These are phyloP conservation scores for Pemphredon lugubris DNA, from an alignment of 2,888 invertebrate genomes.

Conservation along the genomic window DNA sequence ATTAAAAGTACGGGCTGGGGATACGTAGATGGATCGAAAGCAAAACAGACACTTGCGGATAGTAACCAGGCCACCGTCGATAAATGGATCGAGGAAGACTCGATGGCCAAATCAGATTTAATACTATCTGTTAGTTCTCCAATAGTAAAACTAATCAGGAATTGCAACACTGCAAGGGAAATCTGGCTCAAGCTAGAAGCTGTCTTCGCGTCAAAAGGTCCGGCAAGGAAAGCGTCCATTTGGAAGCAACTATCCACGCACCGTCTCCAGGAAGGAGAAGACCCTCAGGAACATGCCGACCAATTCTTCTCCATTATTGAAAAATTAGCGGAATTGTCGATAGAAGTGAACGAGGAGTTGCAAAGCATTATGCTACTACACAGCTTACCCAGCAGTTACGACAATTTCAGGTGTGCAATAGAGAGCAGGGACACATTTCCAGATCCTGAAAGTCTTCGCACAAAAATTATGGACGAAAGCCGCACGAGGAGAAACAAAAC, in stretches of 20 bases:
- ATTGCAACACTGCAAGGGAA: background rate
- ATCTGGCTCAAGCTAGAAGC: slow-evolving; percentile 1
- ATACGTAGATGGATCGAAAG: no score
- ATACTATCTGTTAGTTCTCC: background rate
- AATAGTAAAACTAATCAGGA: slow-evolving; percentile 2
- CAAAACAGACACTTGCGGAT: no score
- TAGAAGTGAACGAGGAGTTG: slow-evolving; percentile 1
- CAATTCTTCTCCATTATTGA: background rate
- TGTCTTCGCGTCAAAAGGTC: slow-evolving; percentile 1
- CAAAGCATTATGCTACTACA: slow-evolving; percentile 3
- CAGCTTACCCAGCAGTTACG: background rate
- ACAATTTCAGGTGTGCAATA: slow-evolving; percentile 13
- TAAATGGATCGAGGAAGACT: background rate
- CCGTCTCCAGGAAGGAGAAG: background rate
- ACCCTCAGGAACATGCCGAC: background rate
- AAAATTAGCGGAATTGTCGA: background rate
- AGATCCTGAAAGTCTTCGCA: background rate
- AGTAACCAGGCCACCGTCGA: no score
- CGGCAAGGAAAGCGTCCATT: background rate
- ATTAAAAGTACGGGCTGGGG: no score
- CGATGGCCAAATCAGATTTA: slow-evolving; percentile 6
- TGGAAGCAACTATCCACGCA: background rate
- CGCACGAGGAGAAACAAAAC: no score
- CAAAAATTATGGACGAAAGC: slow-evolving; percentile 8
- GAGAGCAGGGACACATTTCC: background rate